Evolutionary conservation across 2,797 vertebrate species (phyloP).

Genomic region (Sebastes cheni): DNA sequence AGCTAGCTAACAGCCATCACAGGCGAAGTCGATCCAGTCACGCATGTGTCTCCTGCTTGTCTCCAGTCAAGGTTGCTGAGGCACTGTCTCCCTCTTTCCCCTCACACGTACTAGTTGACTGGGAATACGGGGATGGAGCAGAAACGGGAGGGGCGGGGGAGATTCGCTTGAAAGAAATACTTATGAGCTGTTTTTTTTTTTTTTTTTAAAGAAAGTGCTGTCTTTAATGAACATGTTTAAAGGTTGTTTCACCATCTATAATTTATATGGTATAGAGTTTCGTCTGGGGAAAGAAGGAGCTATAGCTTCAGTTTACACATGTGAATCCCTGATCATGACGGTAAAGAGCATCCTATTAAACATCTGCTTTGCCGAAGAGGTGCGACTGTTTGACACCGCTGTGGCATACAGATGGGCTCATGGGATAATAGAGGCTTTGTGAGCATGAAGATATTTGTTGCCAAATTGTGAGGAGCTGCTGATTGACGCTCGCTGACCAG

Average conservation of each 20-base stretch:
- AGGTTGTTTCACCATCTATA: slow-evolving; percentile 83
- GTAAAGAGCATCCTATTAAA: slow-evolving; percentile 52
- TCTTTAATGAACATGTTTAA: slow-evolving; percentile 86
- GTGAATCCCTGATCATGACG: slow-evolving; percentile 63
- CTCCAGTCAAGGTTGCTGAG: slow-evolving; percentile 81
- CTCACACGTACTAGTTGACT: slow-evolving; percentile 71
- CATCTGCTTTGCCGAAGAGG: slow-evolving; percentile 50
- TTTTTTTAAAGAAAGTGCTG: slow-evolving; percentile 67
- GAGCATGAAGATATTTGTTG: slow-evolving; percentile 85
- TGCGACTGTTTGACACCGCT: slow-evolving; percentile 40
- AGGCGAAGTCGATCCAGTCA: slow-evolving; percentile 68
- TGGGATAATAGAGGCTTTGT: slow-evolving; percentile 61
- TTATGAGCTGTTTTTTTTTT: slow-evolving; percentile 70
- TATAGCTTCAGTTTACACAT: slow-evolving; percentile 63
- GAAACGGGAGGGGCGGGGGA: slow-evolving; percentile 14
- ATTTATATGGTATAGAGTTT: slow-evolving; percentile 75
- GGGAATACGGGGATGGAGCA: slow-evolving; percentile 56
- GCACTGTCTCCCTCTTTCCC: slow-evolving; percentile 58
- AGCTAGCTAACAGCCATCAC: slow-evolving; percentile 78
- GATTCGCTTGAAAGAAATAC: slow-evolving; percentile 85
- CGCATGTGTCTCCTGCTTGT: slow-evolving; percentile 75
- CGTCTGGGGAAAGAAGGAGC: slow-evolving; percentile 61
- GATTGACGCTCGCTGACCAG: slow-evolving; percentile 89
- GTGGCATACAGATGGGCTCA: slow-evolving; percentile 8
- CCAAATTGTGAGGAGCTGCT: slow-evolving; percentile 76